Percentiles rank a stretch among this genome's conserved stretches.
phyloP scores from a whole-genome alignment of 2,888 invertebrate genomes.

The Lycaena phlaeas region DNA sequence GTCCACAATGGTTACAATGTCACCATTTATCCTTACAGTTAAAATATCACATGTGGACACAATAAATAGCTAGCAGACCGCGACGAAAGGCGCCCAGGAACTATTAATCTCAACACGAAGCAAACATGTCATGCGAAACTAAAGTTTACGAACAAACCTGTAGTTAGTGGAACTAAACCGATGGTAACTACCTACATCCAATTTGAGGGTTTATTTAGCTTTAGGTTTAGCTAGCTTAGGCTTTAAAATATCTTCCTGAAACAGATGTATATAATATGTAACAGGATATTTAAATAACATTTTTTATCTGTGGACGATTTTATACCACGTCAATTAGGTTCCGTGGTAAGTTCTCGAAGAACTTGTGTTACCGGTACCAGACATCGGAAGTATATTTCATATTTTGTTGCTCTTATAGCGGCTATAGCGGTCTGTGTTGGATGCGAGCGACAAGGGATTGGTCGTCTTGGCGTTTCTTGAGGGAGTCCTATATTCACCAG shows the following conservation, averaged over 20 bases:
- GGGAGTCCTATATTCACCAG: too few relatives aligned
- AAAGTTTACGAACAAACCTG: not conserved
- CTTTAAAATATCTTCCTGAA: not conserved
- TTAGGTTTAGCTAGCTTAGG: too few relatives aligned
- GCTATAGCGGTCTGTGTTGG: too few relatives aligned
- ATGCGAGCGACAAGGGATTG: too few relatives aligned
- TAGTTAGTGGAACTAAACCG: not conserved
- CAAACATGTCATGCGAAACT: not conserved
- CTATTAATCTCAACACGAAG: constrained; percentile 3
- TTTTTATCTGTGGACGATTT: not conserved
- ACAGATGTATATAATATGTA: not conserved
- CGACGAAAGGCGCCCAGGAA: not conserved
- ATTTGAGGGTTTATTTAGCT: not conserved
- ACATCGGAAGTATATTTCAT: not conserved
- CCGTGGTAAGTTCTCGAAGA: too few relatives aligned
- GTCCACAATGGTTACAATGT: not conserved
- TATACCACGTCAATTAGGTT: too few relatives aligned
- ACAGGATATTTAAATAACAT: not conserved
- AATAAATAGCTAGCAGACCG: not conserved
- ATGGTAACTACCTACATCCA: not conserved
- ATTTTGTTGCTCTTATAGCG: too few relatives aligned
- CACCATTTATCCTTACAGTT: not conserved
- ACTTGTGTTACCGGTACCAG: not conserved
- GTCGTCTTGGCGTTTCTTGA: too few relatives aligned
- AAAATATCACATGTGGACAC: not conserved